Base-by-base conservation (phyloP, 2,888 invertebrate genomes). In the Dicycla oo region DNA sequence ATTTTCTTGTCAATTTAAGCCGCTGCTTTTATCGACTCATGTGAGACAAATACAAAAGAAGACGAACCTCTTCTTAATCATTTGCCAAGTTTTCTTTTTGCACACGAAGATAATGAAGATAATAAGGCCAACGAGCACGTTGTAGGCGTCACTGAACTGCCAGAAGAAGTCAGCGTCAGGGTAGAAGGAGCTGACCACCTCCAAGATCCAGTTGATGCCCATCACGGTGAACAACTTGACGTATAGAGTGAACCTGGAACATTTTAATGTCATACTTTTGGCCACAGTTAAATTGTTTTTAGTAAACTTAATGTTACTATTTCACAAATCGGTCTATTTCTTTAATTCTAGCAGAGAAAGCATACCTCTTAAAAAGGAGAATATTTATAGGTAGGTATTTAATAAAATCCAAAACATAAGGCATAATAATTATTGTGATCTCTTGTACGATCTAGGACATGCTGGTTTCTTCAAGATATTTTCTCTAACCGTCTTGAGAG, bases 131-230 rank as follows among this genome's bases (percentile, higher is more conserved):
- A 97, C 97, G 49, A 97, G 95, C 0, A 97, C 97, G 86, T 97
- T 97, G 87, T 97, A 97, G 34, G 97, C 93, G 84, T 98, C 98
- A 2, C 97, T 96, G 54, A 97, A 87, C 80, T 96, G 96, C 97
- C 97, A 97, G 57, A 97, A 86, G 73, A 91, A 91, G 6, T 92
- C 81, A 0, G 95, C 94, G 15, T 95, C 87, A 0, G 95, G 94
- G 67, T 96, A 96, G 7, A 96, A 80, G 92, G 97, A 97, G 51
- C 97, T 97, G 74, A 97, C 90, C 45, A 98, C 96, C 87, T 98
- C 98, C 92, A 97, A 95, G n/a, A 97, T 95, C 98, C 98, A 98
- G 89, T 97, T 97, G 78, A 97, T 96, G 3, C 98, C 98, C 97
- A 98, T 98, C 13, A 97, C 97, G 70, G 97, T 93, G 87, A 98